phyloP scores from a whole-genome alignment of 2,113 vertebrate genomes.

The Epinephelus fuscoguttatus region DNA sequence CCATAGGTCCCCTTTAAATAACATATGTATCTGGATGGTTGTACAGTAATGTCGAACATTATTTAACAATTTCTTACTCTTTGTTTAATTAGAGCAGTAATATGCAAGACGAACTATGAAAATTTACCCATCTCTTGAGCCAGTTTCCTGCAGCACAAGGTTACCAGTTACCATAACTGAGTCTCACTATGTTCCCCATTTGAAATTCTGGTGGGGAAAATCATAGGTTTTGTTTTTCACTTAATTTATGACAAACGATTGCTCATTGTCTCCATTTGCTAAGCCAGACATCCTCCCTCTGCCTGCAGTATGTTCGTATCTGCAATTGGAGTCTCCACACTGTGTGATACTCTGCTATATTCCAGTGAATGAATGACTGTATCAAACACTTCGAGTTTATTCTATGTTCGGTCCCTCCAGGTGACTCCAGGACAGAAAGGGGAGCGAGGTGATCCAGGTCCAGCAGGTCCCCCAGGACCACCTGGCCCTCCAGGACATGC shows the following conservation, averaged over 20 bases:
- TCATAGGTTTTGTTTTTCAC: background rate
- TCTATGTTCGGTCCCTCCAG: slow-evolving; percentile 39
- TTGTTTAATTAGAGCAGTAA: background rate
- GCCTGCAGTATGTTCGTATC: too few relatives aligned
- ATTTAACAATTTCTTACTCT: background rate
- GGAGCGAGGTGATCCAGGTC: slow-evolving; percentile 78
- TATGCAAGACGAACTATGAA: background rate
- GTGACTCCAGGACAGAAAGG: slow-evolving; percentile 76
- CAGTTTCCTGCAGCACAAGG: background rate
- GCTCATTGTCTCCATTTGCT: background rate
- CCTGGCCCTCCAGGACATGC: slow-evolving; percentile 69
- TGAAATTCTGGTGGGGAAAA: background rate
- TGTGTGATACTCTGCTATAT: background rate
- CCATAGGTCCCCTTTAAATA: too few relatives aligned
- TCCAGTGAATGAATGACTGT: background rate
- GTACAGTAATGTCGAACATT: background rate
- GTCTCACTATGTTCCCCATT: background rate
- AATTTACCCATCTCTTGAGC: background rate
- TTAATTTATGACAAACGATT: background rate
- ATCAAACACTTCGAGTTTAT: background rate
- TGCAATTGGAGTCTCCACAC: background rate
- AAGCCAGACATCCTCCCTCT: background rate
- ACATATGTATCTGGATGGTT: background rate
- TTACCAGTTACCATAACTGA: background rate
- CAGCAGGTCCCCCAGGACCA: slow-evolving; percentile 75